Conservation (phyloP, 1,140 invertebrate species). For the Cyphomyrmex costatus region DNA sequence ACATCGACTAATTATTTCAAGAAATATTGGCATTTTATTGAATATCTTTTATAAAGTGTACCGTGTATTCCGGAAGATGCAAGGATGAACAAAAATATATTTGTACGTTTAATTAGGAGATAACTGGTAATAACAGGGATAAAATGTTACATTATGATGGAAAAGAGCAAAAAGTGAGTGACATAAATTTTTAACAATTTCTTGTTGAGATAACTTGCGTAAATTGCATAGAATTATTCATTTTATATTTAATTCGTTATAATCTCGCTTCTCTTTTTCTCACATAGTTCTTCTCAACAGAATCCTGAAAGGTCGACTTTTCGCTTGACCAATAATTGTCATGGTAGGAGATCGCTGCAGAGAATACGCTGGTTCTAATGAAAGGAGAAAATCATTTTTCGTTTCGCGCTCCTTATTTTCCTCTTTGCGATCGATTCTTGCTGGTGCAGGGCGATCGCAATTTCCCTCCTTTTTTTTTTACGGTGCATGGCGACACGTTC, state of each 20-base stretch:
- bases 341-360: background rate
- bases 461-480: slow-evolving; percentile 52
- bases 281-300: background rate
- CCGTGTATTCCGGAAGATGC: background rate
- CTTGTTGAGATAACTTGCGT: background rate
- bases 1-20: slow-evolving; percentile 31
- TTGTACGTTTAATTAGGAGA: slow-evolving; percentile 5
- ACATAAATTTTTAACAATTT: slow-evolving; percentile 15
- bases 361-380: background rate
- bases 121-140: background rate
- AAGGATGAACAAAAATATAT: background rate
- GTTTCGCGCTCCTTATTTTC: slow-evolving; percentile 11
- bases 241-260: background rate
- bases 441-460: slow-evolving; percentile 41
- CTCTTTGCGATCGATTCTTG: slow-evolving; percentile 35
- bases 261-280: background rate
- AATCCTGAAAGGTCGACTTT: slow-evolving; percentile 10
- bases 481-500: slow-evolving; percentile 52
- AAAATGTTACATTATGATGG: background rate
- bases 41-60: slow-evolving; percentile 13
- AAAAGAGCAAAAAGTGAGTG: background rate
- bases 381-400: slow-evolving; percentile 53
- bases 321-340: slow-evolving; percentile 30
- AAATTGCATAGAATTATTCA: background rate
- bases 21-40: background rate